Evolutionary conservation across 2,888 invertebrate genomes (phyloP), one percentile per base, ranked within the genome.

Genomic region (Willowsia nigromaculata): DNA sequence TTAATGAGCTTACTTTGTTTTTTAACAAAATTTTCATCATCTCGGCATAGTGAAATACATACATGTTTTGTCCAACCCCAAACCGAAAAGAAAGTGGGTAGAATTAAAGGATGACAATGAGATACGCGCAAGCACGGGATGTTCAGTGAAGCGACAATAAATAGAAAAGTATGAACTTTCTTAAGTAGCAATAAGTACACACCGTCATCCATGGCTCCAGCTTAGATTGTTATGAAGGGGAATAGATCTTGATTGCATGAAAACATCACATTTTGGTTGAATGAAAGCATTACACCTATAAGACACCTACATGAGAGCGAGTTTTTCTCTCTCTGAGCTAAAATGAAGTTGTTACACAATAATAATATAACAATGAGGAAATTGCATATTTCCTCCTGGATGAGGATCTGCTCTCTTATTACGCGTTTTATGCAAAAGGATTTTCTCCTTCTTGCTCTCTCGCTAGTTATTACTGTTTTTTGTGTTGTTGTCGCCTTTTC

Each of bases 301-400:
- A 59, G 27, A 59, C 27, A n/a, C 59, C 6, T 59, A 37, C 37
- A 33, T 1, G 1, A 68, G 6, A 33, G n/a, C 9, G 11, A 68
- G 37, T 68, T 33, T 47, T 18, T 33, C 15, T 25, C 7, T 74
- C 18, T 53, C 18, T 53, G 4, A 27, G 74, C 5, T 50, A 27
- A 50, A 56, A 56, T 80, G 56, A 56, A 80, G 56, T 80, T 80
- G 80, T 80, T 56, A 59, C 78, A 78, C 53, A 80, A 62, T 62
- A 68, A 85, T 74, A 74, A 85, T 74, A 85, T 74, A 74, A 85
- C 74, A 85, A 74, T 56, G 18, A 56, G 84, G 84, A 78, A 85
- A 85, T 65, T 85, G 47, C 74, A 80, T 86, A 65, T 90, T 87
- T 83, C 76, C 74, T 74, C n/a, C 22, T 53, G 85, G 37, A 83